These are phyloP conservation scores for Sterrhoptilus dennistouni DNA, from an alignment of 2,113 vertebrate genomes.

Conservation along the genomic window DNA sequence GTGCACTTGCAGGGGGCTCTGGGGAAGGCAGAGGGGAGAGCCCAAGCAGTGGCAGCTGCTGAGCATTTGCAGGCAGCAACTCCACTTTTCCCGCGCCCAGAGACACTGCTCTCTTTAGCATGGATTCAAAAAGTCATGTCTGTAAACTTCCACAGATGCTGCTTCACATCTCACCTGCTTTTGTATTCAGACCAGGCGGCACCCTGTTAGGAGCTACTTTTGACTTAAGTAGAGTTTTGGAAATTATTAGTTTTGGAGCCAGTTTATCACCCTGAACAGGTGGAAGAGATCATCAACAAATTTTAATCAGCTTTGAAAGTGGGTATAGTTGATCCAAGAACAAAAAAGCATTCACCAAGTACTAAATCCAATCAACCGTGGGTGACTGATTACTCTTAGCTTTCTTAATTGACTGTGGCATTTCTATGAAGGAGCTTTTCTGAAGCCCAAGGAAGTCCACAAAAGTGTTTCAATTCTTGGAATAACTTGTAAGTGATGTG, in stretches of 20 bases:
- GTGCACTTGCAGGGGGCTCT: neutral
- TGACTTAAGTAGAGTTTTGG: constrained; percentile 7
- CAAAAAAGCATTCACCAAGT: constrained; percentile 64
- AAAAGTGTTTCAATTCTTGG: constrained; percentile 58
- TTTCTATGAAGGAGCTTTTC: constrained; percentile 59
- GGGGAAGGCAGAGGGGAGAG: neutral
- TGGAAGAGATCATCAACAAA: constrained; percentile 59
- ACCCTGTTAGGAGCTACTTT: neutral
- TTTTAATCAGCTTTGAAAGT: constrained; percentile 73
- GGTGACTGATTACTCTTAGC: constrained; percentile 69
- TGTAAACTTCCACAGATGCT: neutral
- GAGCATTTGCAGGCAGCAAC: neutral
- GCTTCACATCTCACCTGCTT: neutral
- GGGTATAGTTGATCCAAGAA: constrained; percentile 63
- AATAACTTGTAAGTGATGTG: constrained; percentile 40
- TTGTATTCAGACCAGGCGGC: neutral
- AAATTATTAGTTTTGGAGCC: constrained; percentile 46
- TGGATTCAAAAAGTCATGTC: neutral
- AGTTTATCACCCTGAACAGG: constrained; percentile 58
- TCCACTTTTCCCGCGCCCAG: neutral
- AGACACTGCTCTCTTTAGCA: neutral
- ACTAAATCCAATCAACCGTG: constrained; percentile 68
- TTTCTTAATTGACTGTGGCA: constrained; percentile 64
- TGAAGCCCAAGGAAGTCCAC: constrained; percentile 32
- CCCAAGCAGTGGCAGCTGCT: neutral